Conservation (phyloP, 2,113 vertebrate species). For the Neolamprologus falcicula region DNA sequence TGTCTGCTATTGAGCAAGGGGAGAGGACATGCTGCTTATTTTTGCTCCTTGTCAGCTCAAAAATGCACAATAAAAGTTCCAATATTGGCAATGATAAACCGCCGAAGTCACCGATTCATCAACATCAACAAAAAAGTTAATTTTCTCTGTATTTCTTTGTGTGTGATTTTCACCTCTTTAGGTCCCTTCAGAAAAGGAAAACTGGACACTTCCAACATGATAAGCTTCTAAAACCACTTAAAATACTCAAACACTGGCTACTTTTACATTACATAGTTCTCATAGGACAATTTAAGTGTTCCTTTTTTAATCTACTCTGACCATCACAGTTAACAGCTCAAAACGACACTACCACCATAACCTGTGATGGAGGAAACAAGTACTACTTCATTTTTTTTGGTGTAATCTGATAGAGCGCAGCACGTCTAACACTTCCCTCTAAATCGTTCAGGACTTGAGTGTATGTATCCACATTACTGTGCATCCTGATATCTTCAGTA, state of each 20-base stretch:
- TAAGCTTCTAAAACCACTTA: background rate
- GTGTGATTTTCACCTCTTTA: background rate
- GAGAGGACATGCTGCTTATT: background rate
- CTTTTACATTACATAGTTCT: background rate
- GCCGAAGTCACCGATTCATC: background rate
- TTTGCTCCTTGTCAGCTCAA: background rate
- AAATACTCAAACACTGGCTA: background rate
- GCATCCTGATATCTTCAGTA: background rate
- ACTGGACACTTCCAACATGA: background rate
- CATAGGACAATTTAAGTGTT: background rate
- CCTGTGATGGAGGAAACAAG: background rate
- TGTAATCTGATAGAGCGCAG: background rate
- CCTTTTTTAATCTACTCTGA: background rate
- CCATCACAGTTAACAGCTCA: background rate
- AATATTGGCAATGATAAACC: background rate
- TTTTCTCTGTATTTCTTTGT: background rate
- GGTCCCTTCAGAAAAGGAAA: too few species aligned
- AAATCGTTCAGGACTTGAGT: background rate
- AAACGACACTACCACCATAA: background rate
- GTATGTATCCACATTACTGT: background rate
- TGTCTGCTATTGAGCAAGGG: background rate
- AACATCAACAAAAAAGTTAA: background rate
- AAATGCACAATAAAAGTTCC: background rate
- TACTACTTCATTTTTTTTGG: background rate
- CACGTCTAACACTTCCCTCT: background rate